A percentile compares a stretch with the other conserved stretches of the same genome.
Evolutionary conservation across 2,888 invertebrate genomes (phyloP).

Genomic region (Torymus aiolomorphi): DNA sequence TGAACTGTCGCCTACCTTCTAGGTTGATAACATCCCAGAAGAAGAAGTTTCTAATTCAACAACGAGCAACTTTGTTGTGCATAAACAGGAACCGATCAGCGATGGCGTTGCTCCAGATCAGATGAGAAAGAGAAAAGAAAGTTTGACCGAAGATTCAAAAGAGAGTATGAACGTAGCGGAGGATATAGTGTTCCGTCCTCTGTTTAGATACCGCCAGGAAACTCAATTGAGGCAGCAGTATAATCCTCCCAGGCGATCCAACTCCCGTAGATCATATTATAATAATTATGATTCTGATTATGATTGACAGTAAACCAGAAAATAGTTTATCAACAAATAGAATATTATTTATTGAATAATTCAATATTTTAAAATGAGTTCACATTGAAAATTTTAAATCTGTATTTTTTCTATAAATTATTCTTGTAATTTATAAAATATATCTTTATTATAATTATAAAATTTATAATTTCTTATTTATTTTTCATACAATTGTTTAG

Average conservation of each 20-base stretch:
- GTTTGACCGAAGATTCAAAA: conserved; percentile 32
- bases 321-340: too few species aligned
- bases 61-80: too few species aligned
- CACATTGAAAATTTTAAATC: too few species aligned
- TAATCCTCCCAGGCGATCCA: conserved; percentile 57
- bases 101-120: background rate
- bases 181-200: conserved; percentile 71
- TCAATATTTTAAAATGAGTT: too few species aligned
- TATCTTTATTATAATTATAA: too few species aligned
- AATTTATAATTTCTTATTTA: too few species aligned
- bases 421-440: too few species aligned
- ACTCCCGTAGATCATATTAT: background rate
- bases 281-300: background rate
- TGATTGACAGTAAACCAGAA: too few species aligned
- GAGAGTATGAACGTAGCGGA: conserved; percentile 70
- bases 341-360: too few species aligned
- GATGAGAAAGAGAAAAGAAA: background rate
- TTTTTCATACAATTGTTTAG: too few species aligned
- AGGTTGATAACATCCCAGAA: conserved; percentile 13
- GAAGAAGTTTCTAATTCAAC: background rate
- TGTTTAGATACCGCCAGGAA: conserved; percentile 70
- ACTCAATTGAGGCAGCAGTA: conserved; percentile 57
- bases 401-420: too few species aligned
- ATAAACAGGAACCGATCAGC: too few species aligned
- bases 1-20: conserved; percentile 48